Percentiles rank a stretch among this genome's conserved stretches.
phyloP scores from a whole-genome alignment of 2,797 vertebrate genomes.

The Anguilla obscura region DNA sequence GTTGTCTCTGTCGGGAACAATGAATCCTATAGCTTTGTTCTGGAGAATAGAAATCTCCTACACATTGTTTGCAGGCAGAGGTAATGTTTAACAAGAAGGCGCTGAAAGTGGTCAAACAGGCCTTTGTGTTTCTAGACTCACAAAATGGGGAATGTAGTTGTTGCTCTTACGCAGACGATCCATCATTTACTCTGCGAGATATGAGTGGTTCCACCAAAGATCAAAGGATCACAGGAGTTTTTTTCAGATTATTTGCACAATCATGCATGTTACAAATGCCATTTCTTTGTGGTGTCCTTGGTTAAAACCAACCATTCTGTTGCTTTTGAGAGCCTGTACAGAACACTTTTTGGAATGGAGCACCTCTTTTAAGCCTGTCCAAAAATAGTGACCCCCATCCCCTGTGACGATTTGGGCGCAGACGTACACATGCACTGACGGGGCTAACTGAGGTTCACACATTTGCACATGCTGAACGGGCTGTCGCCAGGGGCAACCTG shows the following conservation, averaged over 20 bases:
- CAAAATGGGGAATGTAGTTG: not conserved
- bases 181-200: not conserved
- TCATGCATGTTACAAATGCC: not conserved
- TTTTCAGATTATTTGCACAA: not conserved
- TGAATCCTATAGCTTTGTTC: not conserved
- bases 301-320: not conserved
- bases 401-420: not conserved
- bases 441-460: not conserved
- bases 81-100: not conserved
- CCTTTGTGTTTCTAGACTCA: not conserved
- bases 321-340: not conserved
- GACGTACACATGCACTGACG: not conserved
- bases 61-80: not conserved
- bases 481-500: not conserved
- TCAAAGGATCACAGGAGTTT: not conserved
- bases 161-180: not conserved
- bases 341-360: not conserved
- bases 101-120: not conserved
- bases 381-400: no score
- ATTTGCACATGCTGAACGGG: not conserved
- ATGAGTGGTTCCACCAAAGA: not conserved
- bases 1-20: not conserved
- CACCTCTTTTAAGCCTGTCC: no score
- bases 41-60: not conserved
- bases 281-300: not conserved